Evolutionary conservation across 2,888 invertebrate genomes (phyloP).

Genomic region (Drosophila kanekoi): DNA sequence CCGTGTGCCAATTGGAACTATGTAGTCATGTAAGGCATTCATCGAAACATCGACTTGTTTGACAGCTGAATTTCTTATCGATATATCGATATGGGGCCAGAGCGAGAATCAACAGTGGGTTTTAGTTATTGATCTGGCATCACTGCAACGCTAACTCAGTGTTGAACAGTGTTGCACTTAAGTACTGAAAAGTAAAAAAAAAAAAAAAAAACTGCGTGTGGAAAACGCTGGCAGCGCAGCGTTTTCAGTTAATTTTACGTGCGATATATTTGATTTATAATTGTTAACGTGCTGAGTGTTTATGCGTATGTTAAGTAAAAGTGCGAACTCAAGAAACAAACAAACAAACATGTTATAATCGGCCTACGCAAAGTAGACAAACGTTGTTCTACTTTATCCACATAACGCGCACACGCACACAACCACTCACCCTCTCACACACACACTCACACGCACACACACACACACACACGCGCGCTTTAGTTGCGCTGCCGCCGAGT

Average conservation of each 20-base stretch:
- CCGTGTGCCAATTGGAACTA: slow-evolving; percentile 59
- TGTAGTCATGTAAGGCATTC: slow-evolving; percentile 8
- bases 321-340: slow-evolving; percentile 25
- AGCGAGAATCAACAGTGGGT: slow-evolving; percentile 5
- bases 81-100: background rate
- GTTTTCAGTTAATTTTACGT: slow-evolving; percentile 47
- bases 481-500: slow-evolving; percentile 57
- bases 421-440: slow-evolving; percentile 11
- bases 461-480: slow-evolving; percentile 30
- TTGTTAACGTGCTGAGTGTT: slow-evolving; percentile 21
- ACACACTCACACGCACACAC: slow-evolving; percentile 13
- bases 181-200: slow-evolving; percentile 46
- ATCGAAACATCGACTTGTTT: slow-evolving; percentile 23
- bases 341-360: slow-evolving; percentile 46
- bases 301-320: slow-evolving; percentile 21
- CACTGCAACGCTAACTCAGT: slow-evolving; percentile 25
- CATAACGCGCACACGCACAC: slow-evolving; percentile 62
- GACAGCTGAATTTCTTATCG: background rate
- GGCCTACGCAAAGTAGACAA: slow-evolving; percentile 53
- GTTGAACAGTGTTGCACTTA: slow-evolving; percentile 24
- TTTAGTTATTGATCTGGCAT: slow-evolving; percentile 14
- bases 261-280: slow-evolving; percentile 21
- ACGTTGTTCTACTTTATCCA: slow-evolving; percentile 67
- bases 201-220: slow-evolving; percentile 57
- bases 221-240: slow-evolving; percentile 60